Evolutionary conservation across 2,113 vertebrate species (phyloP).

Genomic region (Pelmatolapia mariae): DNA sequence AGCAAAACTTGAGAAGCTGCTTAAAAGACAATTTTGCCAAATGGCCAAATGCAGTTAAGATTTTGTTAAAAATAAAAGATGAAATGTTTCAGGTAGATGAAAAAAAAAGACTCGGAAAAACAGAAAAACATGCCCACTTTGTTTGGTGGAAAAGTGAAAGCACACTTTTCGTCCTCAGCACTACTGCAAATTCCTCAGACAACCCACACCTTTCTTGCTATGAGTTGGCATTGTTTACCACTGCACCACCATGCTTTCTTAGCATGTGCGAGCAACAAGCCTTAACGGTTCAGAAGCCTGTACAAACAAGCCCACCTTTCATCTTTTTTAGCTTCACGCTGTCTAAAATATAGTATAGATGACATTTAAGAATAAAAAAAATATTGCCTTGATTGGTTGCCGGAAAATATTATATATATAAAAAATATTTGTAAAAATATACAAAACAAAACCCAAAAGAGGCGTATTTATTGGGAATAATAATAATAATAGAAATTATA

Average conservation of each 20-base stretch:
- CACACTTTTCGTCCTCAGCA: neutral
- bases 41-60: neutral
- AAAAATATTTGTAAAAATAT: neutral
- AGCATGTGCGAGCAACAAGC: neutral
- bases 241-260: neutral
- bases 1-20: neutral
- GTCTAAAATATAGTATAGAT: neutral
- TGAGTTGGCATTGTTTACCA: neutral
- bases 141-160: neutral
- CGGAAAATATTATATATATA: neutral
- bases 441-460: neutral
- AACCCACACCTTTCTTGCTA: neutral
- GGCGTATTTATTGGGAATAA: neutral
- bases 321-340: neutral
- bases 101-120: neutral
- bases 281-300: neutral
- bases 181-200: neutral
- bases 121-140: neutral
- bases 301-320: neutral
- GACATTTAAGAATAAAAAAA: neutral
- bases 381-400: neutral
- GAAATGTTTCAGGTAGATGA: neutral
- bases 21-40: neutral
- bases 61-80: neutral
- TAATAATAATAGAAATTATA: neutral